phyloP scores from a whole-genome alignment of 2,113 vertebrate species.

The Archilochus colubris region DNA sequence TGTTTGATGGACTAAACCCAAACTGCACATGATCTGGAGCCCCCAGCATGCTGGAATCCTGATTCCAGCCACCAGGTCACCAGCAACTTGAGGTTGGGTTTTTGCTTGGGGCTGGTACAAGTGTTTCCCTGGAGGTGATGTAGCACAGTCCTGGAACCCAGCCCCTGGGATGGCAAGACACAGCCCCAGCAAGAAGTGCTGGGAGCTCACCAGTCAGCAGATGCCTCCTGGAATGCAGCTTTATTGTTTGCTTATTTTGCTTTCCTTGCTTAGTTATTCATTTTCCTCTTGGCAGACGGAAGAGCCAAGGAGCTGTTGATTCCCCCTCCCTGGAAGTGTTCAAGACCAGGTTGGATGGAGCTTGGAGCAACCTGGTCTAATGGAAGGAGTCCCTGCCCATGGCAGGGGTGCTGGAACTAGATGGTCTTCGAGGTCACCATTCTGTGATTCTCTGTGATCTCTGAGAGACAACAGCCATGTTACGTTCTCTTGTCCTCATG shows the following conservation, averaged over 20 bases:
- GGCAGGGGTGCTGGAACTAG: too few species aligned
- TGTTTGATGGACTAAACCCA: neutral
- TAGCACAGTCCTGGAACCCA: neutral
- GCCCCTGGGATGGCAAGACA: neutral
- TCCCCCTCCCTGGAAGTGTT: too few species aligned
- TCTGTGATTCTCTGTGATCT: neutral
- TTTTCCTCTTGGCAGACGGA: neutral
- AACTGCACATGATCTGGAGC: neutral
- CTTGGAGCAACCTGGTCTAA: too few species aligned
- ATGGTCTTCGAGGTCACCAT: too few species aligned
- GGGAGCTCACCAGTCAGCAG: constrained; percentile 10
- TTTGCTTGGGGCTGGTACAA: rapidly evolving
- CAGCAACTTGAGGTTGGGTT: neutral
- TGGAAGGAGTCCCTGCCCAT: too few species aligned
- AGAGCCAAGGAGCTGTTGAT: neutral
- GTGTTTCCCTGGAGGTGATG: neutral
- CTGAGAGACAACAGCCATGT: neutral
- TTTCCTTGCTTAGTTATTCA: neutral
- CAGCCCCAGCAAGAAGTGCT: neutral
- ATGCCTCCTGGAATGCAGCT: neutral
- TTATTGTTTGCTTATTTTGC: constrained; percentile 30
- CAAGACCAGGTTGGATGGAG: too few species aligned
- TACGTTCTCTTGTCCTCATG: rapidly evolving
- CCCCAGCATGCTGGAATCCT: neutral
- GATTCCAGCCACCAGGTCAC: rapidly evolving